Evolutionary conservation across 2,113 vertebrate species (phyloP), one percentile per base, ranked within the genome.

Genomic region (Puffinus mauretanicus): DNA sequence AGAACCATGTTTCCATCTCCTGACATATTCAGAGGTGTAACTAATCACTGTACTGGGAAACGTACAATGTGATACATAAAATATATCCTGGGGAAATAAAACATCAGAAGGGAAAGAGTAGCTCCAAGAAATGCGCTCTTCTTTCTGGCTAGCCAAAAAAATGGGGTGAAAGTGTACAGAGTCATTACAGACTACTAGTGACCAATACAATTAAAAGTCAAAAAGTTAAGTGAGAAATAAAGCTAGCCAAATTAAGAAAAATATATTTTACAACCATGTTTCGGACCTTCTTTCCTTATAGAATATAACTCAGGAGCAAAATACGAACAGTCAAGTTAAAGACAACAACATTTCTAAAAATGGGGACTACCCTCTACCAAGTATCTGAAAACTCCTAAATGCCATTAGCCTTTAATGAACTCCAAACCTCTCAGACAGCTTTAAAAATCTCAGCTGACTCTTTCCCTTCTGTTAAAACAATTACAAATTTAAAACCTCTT

Each of bases 11-110:
- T 93, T 85, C 93, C 78, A 62, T n/a, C 93, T 82, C 93, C 71
- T 84, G 73, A 87, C 95, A 77, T 42, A 86, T 76, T 65, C 94
- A 85, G 66, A 91, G 58, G 88, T 91, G 83, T 82, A 94, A 92
- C 84, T 94, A 72, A 95, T 70, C 91, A 77, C 66, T 72, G 62
- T 40, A 32, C 81, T 65, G 54, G 61, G 66, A 91, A 94, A 94
- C 3, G 38, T n/a, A 78, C 27, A 46, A 52, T 16, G 36, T 15
- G 69, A 65, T 71, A 94, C 54, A 49, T n/a, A 32, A 79, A 86
- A 94, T 79, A 84, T 13, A 82, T 82, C 84, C 91, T 72, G 26
- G 61, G 58, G 66, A 93, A 94, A 88, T 30, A 27, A 54, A 93
- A 57, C 26, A 76, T 11, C 73, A 89, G 52, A 78, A 87, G 70